Base-by-base conservation (phyloP, 2,888 invertebrate genomes). In the Zelleria hepariella region DNA sequence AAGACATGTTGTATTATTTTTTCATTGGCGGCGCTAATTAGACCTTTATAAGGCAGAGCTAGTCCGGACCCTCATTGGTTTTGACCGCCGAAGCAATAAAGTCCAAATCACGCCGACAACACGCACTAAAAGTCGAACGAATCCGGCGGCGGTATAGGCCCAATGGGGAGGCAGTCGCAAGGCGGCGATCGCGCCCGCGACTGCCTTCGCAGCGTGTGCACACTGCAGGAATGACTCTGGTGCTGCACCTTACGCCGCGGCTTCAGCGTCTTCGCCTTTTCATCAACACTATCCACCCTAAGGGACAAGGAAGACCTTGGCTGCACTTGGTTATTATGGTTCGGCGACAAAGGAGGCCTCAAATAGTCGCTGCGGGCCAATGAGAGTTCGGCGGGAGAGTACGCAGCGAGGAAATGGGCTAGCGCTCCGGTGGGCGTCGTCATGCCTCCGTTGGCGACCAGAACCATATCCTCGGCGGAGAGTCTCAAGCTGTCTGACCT, bases 131-230 rank as follows among this genome's bases (percentile, higher is more conserved):
- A 85, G 63, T 88, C 82, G 76, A 88, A 88, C 27, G 84, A 67
- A 62, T 86, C 87, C 4, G 87, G 87, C 59, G 87, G 87, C 60
- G 87, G 86, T 60, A 86, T 85, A 0, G 85, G 83, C 25, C 80
- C 78, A 42, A 69, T 65, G 20, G 82, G 82, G n/a, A 80, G 69
- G 42, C 79, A 80, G 67, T 77, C 80, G 72, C 78, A 82, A 24
- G 62, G 62, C 18, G 64, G 64, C 62, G 55, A 62, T 53, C 8
- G 64, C 52, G 61, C 61, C 32, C 70, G 67, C 5, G 71, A 61
- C 67, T 74, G 72, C 5, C 79, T 64, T 1, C 77, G 62, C 64
- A 83, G 60, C 48, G 82, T 74, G 66, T 80, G 77, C 21, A 77
- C 74, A 66, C 78, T 75, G 66, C 69, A 69, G 15, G 79, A 76